phyloP scores from a whole-genome alignment of 2,888 invertebrate species.

The Harpalus rufipes region DNA sequence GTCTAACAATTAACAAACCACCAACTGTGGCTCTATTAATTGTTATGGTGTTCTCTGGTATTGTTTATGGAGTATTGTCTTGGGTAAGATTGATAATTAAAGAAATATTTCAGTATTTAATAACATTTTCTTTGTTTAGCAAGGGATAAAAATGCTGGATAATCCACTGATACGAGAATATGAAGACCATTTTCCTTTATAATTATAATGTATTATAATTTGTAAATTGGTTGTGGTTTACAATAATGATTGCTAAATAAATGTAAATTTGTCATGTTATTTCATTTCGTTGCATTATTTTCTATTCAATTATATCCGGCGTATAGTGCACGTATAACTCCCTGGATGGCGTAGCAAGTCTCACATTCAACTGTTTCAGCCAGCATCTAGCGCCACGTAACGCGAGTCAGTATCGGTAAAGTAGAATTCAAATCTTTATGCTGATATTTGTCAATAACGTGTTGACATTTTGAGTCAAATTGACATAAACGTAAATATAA shows the following conservation, averaged over 20 bases:
- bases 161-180: slow-evolving; percentile 38
- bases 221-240: slow-evolving; percentile 14
- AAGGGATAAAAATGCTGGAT: slow-evolving; percentile 58
- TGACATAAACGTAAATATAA: neutral
- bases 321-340: neutral
- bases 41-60: slow-evolving; percentile 37
- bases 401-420: slow-evolving; percentile 18
- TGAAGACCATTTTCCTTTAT: slow-evolving; percentile 24
- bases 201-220: neutral
- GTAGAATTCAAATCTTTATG: neutral
- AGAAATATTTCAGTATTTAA: slow-evolving; percentile 16
- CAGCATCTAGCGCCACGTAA: slow-evolving; percentile 39
- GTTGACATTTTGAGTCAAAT: slow-evolving; percentile 1
- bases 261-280: neutral
- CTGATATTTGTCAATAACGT: slow-evolving; percentile 46
- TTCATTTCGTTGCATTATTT: no score
- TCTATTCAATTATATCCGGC: neutral
- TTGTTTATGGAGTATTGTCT: slow-evolving; percentile 55
- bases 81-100: slow-evolving; percentile 44
- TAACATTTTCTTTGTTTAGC: slow-evolving; percentile 39
- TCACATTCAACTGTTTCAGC: slow-evolving; percentile 36
- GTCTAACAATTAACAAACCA: slow-evolving; percentile 64
- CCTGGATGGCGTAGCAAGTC: neutral
- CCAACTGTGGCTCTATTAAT: slow-evolving; percentile 36
- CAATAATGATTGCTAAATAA: slow-evolving; percentile 12